These are phyloP conservation scores for Petrophora chlorosata DNA, from an alignment of 2,888 invertebrate species.

Conservation along the genomic window DNA sequence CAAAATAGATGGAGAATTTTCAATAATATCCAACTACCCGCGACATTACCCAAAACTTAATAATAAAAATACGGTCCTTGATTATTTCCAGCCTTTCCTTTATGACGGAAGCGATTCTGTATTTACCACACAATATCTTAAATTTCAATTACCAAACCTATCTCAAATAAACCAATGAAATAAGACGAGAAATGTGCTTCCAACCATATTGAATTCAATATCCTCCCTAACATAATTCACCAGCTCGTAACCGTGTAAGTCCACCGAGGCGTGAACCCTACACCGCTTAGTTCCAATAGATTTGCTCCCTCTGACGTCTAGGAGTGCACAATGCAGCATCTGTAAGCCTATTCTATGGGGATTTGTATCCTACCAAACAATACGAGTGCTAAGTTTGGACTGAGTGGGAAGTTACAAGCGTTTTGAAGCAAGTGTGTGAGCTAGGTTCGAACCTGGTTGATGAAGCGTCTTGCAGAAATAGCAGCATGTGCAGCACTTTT, in stretches of 20 bases:
- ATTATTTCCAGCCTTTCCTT: no score
- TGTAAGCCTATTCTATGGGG: constrained; percentile 57
- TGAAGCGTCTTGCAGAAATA: no score
- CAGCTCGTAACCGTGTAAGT: constrained; percentile 24
- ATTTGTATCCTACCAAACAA: constrained; percentile 63
- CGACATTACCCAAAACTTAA: no score
- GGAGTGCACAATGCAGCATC: constrained; percentile 61
- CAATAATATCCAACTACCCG: no score
- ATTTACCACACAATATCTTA: constrained; percentile 2
- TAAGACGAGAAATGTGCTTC: constrained; percentile 15
- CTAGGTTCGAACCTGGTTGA: no score
- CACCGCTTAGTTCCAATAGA: constrained; percentile 60
- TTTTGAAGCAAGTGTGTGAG: no score
- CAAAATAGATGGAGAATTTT: no score
- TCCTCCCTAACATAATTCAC: constrained; percentile 26
- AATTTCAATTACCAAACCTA: neutral
- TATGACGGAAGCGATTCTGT: no score
- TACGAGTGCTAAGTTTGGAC: constrained; percentile 38
- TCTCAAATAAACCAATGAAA: constrained; percentile 1
- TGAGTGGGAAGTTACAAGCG: constrained; percentile 31
- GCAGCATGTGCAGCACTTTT: no score
- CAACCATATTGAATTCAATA: constrained; percentile 19
- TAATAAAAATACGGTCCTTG: no score
- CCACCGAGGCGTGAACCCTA: constrained; percentile 31
- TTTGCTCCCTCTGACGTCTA: constrained; percentile 51